Base-by-base conservation (phyloP, 2,113 vertebrate genomes). In the Coptodon rendalli region DNA sequence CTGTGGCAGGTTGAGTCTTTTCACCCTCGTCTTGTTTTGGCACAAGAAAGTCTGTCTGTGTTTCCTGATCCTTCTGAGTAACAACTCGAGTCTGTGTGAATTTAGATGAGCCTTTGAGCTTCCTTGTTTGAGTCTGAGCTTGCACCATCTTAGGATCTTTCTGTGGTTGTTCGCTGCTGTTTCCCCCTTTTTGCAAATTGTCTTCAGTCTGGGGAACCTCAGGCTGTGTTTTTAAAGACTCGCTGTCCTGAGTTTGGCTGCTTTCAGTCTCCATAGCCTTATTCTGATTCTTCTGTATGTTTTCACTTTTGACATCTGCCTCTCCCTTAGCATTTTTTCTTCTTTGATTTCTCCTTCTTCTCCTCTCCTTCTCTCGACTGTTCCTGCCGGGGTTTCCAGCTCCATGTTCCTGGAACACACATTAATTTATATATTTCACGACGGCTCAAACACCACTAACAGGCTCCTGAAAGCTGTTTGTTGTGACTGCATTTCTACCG, bases 61-160 rank as follows among this genome's bases (percentile, higher is more conserved):
- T 95, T 27, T 91, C 87, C 88, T 93, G 89, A 79, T 50, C 8
- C 6, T 3, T 85, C 31, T 84, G 91, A 14, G 1, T 1, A 31
- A 92, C 78, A 5, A 17, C 12, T 7, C 0, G 2, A 2, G 96
- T 96, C 83, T 96, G 96, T 6, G 95, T 95, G 22, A 0, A 0
- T 43, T 14, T 84, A 2, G 59, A 0, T 36, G 0, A 13, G 2
- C 82, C 13, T 68, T 57, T 14, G 6, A 0, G 8, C 48, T 24
- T 61, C 34, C 1, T 6, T 6, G 92, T 93, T 83, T 93, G 94
- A 27, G 95, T 94, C 27, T 94, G 89, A 80, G 82, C 87, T 9
- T 88, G n/a, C 10, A 50, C 61, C 88, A 48, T 89, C 34, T 66
- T 80, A 1, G 29, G 27, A 4, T 78, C 24, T 36, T 52, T 61